Percentiles rank a stretch among this genome's conserved stretches.
Conservation (phyloP, 2,113 vertebrate genomes). For the Mola mola region DNA sequence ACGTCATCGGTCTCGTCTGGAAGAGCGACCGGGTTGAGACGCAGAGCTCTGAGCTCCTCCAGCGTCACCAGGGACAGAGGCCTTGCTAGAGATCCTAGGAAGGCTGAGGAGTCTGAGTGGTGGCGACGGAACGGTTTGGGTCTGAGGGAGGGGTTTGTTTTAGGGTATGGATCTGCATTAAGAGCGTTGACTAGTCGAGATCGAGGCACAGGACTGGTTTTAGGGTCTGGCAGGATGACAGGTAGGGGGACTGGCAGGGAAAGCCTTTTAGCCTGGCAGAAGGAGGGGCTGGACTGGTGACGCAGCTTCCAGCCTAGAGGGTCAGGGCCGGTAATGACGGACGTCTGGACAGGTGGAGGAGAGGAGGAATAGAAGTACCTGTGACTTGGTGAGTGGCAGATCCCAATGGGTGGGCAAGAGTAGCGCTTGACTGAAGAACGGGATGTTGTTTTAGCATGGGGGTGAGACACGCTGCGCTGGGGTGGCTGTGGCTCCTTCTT, state of each 20-base stretch:
- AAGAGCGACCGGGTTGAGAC: not conserved
- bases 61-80: not conserved
- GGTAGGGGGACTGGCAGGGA: slow-evolving; percentile 68
- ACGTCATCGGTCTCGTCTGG: slow-evolving; percentile 34
- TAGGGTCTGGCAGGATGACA: slow-evolving; percentile 1
- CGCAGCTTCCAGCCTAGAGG: slow-evolving; percentile 83
- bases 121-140: slow-evolving; percentile 32
- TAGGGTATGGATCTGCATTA: not conserved
- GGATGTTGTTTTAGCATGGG: slow-evolving; percentile 67
- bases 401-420: slow-evolving; percentile 88
- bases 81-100: not conserved
- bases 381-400: slow-evolving; percentile 83
- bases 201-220: not conserved
- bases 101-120: slow-evolving; percentile 61
- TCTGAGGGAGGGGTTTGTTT: not conserved
- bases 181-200: not conserved
- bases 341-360: slow-evolving; percentile 83
- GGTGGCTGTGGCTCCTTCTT: slow-evolving; percentile 89
- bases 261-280: slow-evolving; percentile 27
- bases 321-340: slow-evolving; percentile 80
- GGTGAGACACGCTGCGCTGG: slow-evolving; percentile 83
- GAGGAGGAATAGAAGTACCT: slow-evolving; percentile 80
- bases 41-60: slow-evolving; percentile 15
- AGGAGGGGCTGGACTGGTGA: slow-evolving; percentile 74
- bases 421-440: slow-evolving; percentile 81